Conservation (phyloP, 2,113 vertebrate species). For the Indri indri region DNA sequence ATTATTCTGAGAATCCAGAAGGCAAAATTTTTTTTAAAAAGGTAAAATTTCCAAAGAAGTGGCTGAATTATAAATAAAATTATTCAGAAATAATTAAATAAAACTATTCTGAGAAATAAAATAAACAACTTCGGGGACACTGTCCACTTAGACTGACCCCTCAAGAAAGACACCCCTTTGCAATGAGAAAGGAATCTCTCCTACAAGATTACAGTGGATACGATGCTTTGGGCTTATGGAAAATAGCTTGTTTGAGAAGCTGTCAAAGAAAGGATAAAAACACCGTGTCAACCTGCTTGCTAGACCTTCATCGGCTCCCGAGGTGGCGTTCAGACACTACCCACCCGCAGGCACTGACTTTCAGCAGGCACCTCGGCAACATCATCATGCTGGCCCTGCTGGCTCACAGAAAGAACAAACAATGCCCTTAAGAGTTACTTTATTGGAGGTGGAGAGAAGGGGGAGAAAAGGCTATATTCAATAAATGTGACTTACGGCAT, state of each 20-base stretch:
- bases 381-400: not conserved
- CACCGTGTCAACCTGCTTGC: not conserved
- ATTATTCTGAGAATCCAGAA: not conserved
- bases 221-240: not conserved
- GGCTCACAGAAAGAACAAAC: not conserved
- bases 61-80: not conserved
- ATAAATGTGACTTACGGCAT: not conserved
- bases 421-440: not conserved
- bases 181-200: not conserved
- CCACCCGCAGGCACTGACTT: rapidly evolving
- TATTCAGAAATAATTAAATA: not conserved
- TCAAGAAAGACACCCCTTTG: not conserved
- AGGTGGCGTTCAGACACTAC: not conserved
- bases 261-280: not conserved
- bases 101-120: constrained; percentile 18
- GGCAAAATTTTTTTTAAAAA: not conserved
- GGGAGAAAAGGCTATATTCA: not conserved
- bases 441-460: not conserved
- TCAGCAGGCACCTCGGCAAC: not conserved
- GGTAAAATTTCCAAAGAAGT: not conserved
- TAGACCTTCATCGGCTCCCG: not conserved
- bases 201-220: not conserved
- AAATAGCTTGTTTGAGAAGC: not conserved
- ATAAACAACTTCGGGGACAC: not conserved
- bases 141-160: not conserved